Evolutionary conservation across 2,888 invertebrate species (phyloP).

Genomic region (Volucella inflata): DNA sequence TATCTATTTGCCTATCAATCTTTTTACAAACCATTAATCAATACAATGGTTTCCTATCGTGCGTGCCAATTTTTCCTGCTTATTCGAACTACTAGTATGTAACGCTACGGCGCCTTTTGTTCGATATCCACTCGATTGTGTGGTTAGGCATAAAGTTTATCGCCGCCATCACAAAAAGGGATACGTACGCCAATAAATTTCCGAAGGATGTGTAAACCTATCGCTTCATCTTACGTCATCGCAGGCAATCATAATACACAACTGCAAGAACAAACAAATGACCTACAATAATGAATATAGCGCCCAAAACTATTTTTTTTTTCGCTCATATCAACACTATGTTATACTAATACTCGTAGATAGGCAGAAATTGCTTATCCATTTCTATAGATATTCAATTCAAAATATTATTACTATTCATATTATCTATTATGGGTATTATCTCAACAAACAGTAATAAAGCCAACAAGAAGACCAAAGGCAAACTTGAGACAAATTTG

Average conservation of each 20-base stretch:
- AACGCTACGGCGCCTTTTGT: constrained; percentile 3
- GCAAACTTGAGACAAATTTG: constrained; percentile 22
- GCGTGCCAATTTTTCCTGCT: constrained; percentile 10
- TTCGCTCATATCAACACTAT: background rate
- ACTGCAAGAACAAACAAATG: constrained; percentile 11
- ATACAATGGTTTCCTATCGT: constrained; percentile 15
- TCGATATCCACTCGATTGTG: constrained; percentile 19
- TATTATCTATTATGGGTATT: constrained; percentile 7
- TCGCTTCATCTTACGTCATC: constrained; percentile 12
- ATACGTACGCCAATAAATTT: constrained; percentile 14
- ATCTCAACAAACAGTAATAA: constrained; percentile 2
- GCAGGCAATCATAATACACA: constrained; percentile 11
- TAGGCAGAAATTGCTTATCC: constrained; percentile 13
- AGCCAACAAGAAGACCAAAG: constrained; percentile 5
- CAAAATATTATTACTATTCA: no score
- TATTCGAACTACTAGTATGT: constrained; percentile 6
- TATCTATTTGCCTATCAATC: constrained; percentile 9
- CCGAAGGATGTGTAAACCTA: background rate
- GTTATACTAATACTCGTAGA: constrained; percentile 2
- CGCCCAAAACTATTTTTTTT: constrained; percentile 16
- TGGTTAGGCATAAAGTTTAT: constrained; percentile 23
- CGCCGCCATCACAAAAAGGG: constrained; percentile 11
- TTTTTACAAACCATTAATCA: constrained; percentile 44
- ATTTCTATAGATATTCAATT: background rate
- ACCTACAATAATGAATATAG: constrained; percentile 22